Evolutionary conservation across 2,797 vertebrate species (phyloP).

Genomic region (Sciurus carolinensis): DNA sequence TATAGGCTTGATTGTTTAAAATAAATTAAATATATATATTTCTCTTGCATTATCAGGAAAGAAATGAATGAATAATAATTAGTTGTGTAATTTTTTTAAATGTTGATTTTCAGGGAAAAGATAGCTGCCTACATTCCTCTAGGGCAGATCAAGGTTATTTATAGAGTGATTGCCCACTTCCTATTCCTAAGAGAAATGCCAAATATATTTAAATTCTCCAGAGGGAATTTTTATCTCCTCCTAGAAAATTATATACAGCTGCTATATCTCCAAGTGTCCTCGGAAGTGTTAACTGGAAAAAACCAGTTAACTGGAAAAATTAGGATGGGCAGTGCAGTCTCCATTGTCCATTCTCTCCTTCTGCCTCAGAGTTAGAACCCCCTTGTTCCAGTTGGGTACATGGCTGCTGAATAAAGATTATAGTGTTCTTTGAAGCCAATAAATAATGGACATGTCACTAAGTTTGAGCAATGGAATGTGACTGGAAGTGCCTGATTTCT

Average conservation of each 20-base stretch:
- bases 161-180: background rate
- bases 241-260: slow-evolving; percentile 43
- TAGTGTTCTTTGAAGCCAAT: background rate
- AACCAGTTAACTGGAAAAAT: background rate
- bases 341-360: background rate
- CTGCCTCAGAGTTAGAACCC: background rate
- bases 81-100: background rate
- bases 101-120: slow-evolving; percentile 36
- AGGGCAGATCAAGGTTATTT: slow-evolving; percentile 25
- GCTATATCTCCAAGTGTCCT: background rate
- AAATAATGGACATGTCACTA: background rate
- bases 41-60: slow-evolving; percentile 33
- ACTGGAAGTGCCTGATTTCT: slow-evolving; percentile 1
- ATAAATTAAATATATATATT: slow-evolving; percentile 68
- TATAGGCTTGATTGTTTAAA: slow-evolving; percentile 48
- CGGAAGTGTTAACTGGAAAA: background rate
- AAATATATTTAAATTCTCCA: slow-evolving; percentile 63
- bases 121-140: background rate
- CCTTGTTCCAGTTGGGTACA: background rate
- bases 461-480: background rate
- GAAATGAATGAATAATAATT: background rate
- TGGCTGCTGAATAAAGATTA: background rate
- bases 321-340: background rate
- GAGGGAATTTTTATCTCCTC: slow-evolving; percentile 54
- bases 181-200: slow-evolving; percentile 53